Base-by-base conservation (phyloP, 1,140 invertebrate genomes). In the Nephila pilipes region DNA sequence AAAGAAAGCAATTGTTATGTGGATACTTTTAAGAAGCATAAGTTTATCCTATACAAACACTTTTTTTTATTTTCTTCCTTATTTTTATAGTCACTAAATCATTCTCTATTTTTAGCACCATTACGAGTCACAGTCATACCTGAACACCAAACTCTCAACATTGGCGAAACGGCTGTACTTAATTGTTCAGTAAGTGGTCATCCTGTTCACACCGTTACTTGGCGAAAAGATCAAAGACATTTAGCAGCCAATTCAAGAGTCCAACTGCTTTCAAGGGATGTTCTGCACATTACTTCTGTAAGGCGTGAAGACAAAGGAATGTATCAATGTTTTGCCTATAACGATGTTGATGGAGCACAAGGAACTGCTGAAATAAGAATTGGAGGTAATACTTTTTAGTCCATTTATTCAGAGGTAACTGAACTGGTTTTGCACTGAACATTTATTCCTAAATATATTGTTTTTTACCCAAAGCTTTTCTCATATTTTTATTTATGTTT, bases 241-340 rank as follows among this genome's bases (percentile, higher is more conserved):
- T 54, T 94, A 57, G 54, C 57, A 6, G 87, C 94, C 0, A 93
- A 94, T 55, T 36, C 81, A 2, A 85, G 94, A 57, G 92, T 94
- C 38, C 93, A 93, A 22, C 32, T 94, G 22, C 46, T 93, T 25
- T 93, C 94, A 22, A 97, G 97, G 94, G 93, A 90, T n/a, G 96
- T 96, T 58, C 94, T 96, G 14, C 94, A 94, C 29, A 95, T 96
- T 1, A 91, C 94, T 0, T 94, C 94, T 8, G 95, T 96, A 0
- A 94, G 94, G 58, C 93, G 95, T 25, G 94, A 95, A 46, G 96
- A 96, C 93, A 95, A 95, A 83, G 96, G 95, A 10, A 96, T 96
- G 95, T 96, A 96, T 92, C 96, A 96, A 88, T 96, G 96, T 94
- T 95, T 95, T 55, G 95, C 95, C 12, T 90, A 94, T 8, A 95